Evolutionary conservation across 2,888 invertebrate genomes (phyloP).

Genomic region (Hyposoter didymator): DNA sequence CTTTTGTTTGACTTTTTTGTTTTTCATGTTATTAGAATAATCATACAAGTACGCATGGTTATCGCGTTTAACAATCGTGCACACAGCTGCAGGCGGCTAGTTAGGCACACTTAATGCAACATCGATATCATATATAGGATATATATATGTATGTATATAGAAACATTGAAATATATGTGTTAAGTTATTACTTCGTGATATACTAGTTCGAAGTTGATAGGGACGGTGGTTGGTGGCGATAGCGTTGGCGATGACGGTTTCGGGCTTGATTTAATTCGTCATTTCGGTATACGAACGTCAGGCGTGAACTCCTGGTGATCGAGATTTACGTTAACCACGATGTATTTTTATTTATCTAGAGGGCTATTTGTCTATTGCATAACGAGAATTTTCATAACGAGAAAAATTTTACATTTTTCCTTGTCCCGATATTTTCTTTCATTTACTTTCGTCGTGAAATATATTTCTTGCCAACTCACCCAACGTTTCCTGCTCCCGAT

Average conservation of each 20-base stretch:
- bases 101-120: conserved; percentile 75
- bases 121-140: conserved; percentile 69
- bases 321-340: conserved; percentile 57
- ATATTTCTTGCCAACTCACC: not conserved
- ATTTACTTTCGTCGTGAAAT: not conserved
- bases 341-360: conserved; percentile 30
- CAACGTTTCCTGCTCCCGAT: not conserved
- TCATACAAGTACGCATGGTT: conserved; percentile 53
- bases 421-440: not conserved
- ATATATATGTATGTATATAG: conserved; percentile 47
- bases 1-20: not conserved
- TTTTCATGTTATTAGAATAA: conserved; percentile 30
- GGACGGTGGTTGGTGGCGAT: conserved; percentile 54
- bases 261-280: conserved; percentile 62
- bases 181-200: conserved; percentile 65
- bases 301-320: conserved; percentile 75
- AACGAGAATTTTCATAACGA: not conserved
- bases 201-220: conserved; percentile 65
- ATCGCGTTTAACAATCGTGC: conserved; percentile 81
- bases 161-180: conserved; percentile 61
- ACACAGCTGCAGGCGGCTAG: conserved; percentile 80
- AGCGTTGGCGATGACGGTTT: conserved; percentile 51
- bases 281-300: conserved; percentile 75
- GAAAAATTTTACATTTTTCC: not conserved
- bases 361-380: not conserved